Evolutionary conservation across 53 echinoderm and acorn worm species (phyloP), one percentile per base, ranked within the genome.

Genomic region (Astropecten irregularis): DNA sequence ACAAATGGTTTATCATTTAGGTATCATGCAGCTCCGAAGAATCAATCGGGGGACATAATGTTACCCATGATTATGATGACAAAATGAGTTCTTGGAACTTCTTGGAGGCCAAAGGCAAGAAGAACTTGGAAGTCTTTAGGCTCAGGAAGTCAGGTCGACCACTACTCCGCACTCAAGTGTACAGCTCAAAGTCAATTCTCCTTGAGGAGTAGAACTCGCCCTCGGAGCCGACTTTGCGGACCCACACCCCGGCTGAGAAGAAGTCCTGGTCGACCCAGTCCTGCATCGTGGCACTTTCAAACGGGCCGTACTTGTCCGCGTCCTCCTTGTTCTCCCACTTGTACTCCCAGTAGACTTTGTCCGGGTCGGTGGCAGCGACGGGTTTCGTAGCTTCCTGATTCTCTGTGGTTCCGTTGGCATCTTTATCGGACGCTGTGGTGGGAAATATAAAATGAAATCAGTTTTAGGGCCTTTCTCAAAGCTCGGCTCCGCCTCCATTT

Each of bases 241-340:
- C 95, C 77, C 76, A 95, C 31, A 92, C 88, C 14, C 94, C 94
- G 50, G 92, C 92, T 32, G 88, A 37, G 64, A 99, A 99, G 76
- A 90, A 99, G 40, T 94, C 90, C 82, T 95, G 85, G 14, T 92
- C 88, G 6, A 76, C 69, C 99, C 94, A 95, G 33, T 90, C 88
- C 66, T 90, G 92, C 99, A 95, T 99, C 83, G 94, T 94, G 44
- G 90, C 71, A 42, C 99, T 99, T 16, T 87, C 76, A 56, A 82
- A 99, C 9, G 95, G 99, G 29, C 95, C 99, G 59, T 90, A 90
- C 52, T 88, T 72, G 33, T 99, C 94, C 2, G 90, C 90, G 3
- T 88, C 89, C 0, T 92, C 95, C 37, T 85, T 90, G 48, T 95
- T 71, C 31, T 99, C 94, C 99, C 95, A 92, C 76, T 90, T 92